Evolutionary conservation across 2,888 invertebrate genomes (phyloP), one percentile per base, ranked within the genome.

Genomic region (Oligia strigilis): DNA sequence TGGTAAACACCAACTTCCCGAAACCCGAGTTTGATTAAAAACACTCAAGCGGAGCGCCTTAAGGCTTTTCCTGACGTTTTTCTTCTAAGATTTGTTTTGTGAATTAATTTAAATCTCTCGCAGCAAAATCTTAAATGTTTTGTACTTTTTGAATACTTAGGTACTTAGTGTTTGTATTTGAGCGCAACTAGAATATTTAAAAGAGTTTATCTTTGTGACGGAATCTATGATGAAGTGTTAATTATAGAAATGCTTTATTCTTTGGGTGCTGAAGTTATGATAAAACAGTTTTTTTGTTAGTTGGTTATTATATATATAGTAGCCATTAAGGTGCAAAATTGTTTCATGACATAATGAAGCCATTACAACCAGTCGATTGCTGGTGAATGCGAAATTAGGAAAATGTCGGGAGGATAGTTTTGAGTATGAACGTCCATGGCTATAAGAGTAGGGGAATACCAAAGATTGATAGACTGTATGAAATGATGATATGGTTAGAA

Each of bases 51-150:
- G 74, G 87, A 84, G 81, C 75, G 85, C 87, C 82, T 72, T 19
- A 14, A 85, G 87, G 82, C 82, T 82, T 85, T 83, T 46, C 78
- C 75, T 80, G 79, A 75, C 77, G 86, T 89, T 88, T 89, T 89
- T 90, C 85, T 88, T 80, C 65, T 69, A 36, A 87, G 85, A 87
- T 90, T 90, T 90, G 87, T 91, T 88, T 90, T 89, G 76, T 83
- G 85, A 87, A 90, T 88, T 89, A 85, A 90, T 90, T 90, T 86
- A 84, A 80, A 85, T 75, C 76, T 78, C 60, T 74, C 62, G 14
- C 69, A 49, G 52, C 79, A 80, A 83, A 88, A 84, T 77, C 71
- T 78, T 76, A 64, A 78, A 79, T 82, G 78, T 83, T 87, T 83
- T 72, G 46, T 84, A 82, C 82, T 90, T 79, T 55, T 82, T 81